Conservation (phyloP, 2,797 vertebrate genomes). For the Falco cherrug region DNA sequence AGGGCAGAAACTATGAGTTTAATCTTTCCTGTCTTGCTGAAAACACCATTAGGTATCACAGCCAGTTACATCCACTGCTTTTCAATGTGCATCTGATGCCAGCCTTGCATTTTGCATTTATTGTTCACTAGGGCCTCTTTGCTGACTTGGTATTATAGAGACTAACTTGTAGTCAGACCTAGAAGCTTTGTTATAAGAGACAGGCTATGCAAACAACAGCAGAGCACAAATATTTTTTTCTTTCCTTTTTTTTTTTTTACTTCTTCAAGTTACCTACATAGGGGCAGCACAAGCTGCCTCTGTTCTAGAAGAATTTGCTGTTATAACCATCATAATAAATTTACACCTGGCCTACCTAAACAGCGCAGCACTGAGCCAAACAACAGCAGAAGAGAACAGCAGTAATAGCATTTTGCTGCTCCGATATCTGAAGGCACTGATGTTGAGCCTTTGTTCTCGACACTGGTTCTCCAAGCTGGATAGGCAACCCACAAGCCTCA, state of each 20-base stretch:
- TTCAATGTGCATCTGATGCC: neutral
- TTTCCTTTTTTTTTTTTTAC: neutral
- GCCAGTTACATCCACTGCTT: neutral
- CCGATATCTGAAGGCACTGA: neutral
- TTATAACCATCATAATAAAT: neutral
- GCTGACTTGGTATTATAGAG: neutral
- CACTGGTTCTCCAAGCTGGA: neutral
- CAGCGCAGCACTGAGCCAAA: neutral
- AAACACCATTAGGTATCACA: neutral
- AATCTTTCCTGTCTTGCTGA: neutral
- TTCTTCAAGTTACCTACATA: neutral
- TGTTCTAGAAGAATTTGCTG: neutral
- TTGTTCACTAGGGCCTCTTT: neutral
- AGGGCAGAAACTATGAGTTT: neutral
- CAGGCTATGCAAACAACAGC: neutral
- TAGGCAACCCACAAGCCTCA: constrained; percentile 11
- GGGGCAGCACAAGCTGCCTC: neutral
- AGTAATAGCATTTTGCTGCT: neutral
- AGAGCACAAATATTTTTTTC: neutral
- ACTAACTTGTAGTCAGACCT: neutral
- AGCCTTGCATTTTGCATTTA: neutral
- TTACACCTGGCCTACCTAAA: neutral
- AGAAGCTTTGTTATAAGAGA: neutral
- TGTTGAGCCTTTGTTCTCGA: constrained; percentile 3
- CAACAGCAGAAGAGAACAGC: neutral